A percentile compares a stretch with the other conserved stretches of the same genome.
Evolutionary conservation across 2,888 invertebrate species (phyloP).

Genomic region (Cataglyphis albicans): DNA sequence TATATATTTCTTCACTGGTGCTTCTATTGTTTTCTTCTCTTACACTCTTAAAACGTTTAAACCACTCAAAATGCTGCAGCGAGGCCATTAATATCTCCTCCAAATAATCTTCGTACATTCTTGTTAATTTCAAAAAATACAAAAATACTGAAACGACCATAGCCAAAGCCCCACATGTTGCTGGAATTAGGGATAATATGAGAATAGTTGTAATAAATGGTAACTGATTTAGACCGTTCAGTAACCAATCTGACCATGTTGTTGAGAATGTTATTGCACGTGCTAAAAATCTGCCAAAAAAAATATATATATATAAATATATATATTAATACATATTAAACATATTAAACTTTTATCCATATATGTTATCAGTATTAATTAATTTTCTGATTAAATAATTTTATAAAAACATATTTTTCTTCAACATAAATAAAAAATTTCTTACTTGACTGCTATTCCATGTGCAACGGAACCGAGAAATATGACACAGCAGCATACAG

Average conservation of each 20-base stretch:
- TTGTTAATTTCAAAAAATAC: constrained; percentile 88
- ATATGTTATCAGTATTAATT: background rate
- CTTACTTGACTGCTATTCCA: constrained; percentile 89
- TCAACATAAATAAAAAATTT: constrained; percentile 23
- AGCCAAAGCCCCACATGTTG: constrained; percentile 92
- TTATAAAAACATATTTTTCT: background rate
- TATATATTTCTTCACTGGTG: constrained; percentile 87
- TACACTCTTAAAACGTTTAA: constrained; percentile 82
- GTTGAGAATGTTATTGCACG: constrained; percentile 86
- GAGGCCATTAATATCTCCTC: constrained; percentile 88
- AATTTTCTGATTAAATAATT: background rate
- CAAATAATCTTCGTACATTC: constrained; percentile 92
- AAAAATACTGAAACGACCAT: constrained; percentile 85
- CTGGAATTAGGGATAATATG: constrained; percentile 89
- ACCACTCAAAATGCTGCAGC: constrained; percentile 85
- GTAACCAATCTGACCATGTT: constrained; percentile 88
- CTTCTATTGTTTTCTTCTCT: constrained; percentile 62
- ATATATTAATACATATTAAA: background rate
- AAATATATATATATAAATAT: background rate
- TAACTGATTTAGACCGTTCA: constrained; percentile 89
- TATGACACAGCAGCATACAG: constrained; percentile 88
- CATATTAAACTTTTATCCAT: constrained; percentile 2
- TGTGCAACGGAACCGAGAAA: constrained; percentile 91
- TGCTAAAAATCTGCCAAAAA: constrained; percentile 86
- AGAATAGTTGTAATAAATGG: constrained; percentile 90